Evolutionary conservation across 1,140 invertebrate species (phyloP).

Genomic region (Leptinotarsa texana): DNA sequence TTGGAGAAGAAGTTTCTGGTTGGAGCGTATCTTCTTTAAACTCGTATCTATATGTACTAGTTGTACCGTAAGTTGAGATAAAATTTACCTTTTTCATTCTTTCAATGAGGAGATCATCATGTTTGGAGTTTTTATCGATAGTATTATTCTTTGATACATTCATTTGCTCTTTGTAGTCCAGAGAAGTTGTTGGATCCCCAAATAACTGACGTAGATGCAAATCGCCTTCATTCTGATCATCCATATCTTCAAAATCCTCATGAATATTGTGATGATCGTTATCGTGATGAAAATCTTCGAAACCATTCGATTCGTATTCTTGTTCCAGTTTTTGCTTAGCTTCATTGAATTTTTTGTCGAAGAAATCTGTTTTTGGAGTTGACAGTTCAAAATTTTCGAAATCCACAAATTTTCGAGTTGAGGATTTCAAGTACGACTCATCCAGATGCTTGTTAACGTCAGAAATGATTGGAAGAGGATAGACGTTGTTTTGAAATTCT

Average conservation of each 20-base stretch:
- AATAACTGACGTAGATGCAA: conserved; percentile 20
- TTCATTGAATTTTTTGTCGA: conserved; percentile 46
- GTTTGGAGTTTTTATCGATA: conserved; percentile 37
- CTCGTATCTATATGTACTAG: conserved; percentile 27
- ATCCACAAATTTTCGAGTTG: conserved; percentile 25
- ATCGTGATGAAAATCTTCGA: conserved; percentile 16
- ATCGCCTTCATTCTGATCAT: conserved; percentile 21
- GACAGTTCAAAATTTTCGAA: conserved; percentile 40
- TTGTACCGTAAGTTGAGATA: conserved; percentile 38
- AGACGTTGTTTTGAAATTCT: conserved; percentile 50
- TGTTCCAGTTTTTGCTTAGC: conserved; percentile 44
- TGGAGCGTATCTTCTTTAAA: conserved; percentile 16
- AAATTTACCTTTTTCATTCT: conserved; percentile 39
- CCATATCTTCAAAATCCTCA: conserved; percentile 19
- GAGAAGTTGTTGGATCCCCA: conserved; percentile 22
- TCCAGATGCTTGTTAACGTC: conserved; percentile 44
- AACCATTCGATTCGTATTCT: conserved; percentile 34
- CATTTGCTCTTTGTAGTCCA: conserved; percentile 37
- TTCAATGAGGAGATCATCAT: conserved; percentile 41
- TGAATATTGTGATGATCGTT: conserved; percentile 10
- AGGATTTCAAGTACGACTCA: conserved; percentile 27
- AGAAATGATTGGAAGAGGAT: conserved; percentile 34
- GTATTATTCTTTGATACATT: conserved; percentile 40
- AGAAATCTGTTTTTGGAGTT: conserved; percentile 43
- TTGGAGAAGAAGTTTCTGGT: conserved; percentile 27